These are phyloP conservation scores for Drosophila tsacasi DNA, from an alignment of 1,140 invertebrate species.

Conservation along the genomic window DNA sequence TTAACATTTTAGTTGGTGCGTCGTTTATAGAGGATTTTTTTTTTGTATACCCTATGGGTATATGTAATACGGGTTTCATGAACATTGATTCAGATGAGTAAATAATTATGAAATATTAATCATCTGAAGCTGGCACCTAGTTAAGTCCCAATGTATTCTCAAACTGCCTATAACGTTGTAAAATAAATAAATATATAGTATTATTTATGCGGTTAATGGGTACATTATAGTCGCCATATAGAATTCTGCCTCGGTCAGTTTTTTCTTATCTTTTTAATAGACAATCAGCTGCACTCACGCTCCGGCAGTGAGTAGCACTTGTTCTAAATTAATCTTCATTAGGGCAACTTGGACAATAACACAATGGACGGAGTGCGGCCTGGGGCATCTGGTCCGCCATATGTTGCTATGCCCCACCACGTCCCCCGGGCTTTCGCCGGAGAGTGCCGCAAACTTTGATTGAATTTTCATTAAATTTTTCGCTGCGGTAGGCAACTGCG, in stretches of 20 bases:
- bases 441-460: constrained; percentile 67
- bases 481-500: constrained; percentile 64
- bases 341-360: constrained; percentile 64
- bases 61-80: background rate
- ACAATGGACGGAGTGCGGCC: constrained; percentile 29
- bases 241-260: background rate
- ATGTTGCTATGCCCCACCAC: constrained; percentile 50
- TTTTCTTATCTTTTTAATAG: constrained; percentile 31
- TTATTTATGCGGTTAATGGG: background rate
- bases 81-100: too few relatives aligned
- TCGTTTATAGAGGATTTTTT: constrained; percentile 34
- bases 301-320: constrained; percentile 45
- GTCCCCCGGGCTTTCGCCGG: background rate
- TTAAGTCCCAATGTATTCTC: too few relatives aligned
- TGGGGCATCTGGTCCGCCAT: constrained; percentile 24
- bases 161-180: background rate
- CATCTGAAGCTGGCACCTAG: background rate
- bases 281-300: constrained; percentile 20
- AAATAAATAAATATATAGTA: background rate
- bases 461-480: constrained; percentile 80
- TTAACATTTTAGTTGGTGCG: constrained; percentile 21
- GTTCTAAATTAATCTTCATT: constrained; percentile 81
- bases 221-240: background rate
- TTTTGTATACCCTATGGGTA: constrained; percentile 12
- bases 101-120: background rate